These are phyloP conservation scores for Sicus ferrugineus DNA, from an alignment of 2,888 invertebrate genomes.

Conservation along the genomic window DNA sequence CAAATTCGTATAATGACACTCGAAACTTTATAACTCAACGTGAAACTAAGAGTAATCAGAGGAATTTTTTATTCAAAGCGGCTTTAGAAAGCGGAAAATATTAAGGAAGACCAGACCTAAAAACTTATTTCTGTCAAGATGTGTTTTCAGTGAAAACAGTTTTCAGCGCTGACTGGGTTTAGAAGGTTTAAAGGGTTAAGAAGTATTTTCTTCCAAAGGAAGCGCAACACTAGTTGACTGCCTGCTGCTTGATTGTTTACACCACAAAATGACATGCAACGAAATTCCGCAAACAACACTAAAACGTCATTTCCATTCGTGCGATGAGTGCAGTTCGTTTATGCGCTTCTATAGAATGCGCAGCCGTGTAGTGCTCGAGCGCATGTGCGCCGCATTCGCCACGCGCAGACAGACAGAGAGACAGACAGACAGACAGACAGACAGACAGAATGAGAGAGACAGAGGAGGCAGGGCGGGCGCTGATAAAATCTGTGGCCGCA, in stretches of 20 bases:
- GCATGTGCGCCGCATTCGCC: constrained; percentile 20
- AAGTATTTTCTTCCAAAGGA: constrained; percentile 2
- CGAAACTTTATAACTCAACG: too few species aligned
- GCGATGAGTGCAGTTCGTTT: constrained; percentile 9
- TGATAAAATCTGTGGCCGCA: constrained; percentile 35
- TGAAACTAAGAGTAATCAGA: too few species aligned
- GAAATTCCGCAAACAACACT: constrained; percentile 38
- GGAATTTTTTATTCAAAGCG: too few species aligned
- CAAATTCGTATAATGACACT: too few species aligned
- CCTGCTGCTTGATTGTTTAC: constrained; percentile 28
- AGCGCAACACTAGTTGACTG: neutral
- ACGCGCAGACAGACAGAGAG: constrained; percentile 9
- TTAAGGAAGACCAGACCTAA: too few species aligned
- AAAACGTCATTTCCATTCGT: constrained; percentile 40
- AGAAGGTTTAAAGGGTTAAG: constrained; percentile 12
- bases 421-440: constrained; percentile 8
- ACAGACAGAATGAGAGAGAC: neutral
- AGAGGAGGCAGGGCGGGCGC: too few species aligned
- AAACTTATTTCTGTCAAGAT: too few species aligned
- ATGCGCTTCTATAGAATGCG: neutral
- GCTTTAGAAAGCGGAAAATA: too few species aligned
- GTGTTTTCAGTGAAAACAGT: too few species aligned
- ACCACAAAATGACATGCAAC: constrained; percentile 39
- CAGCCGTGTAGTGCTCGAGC: constrained; percentile 1
- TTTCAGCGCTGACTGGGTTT: too few species aligned